Base-by-base conservation (phyloP, 2,888 invertebrate species). In the Mythimna ferrago region DNA sequence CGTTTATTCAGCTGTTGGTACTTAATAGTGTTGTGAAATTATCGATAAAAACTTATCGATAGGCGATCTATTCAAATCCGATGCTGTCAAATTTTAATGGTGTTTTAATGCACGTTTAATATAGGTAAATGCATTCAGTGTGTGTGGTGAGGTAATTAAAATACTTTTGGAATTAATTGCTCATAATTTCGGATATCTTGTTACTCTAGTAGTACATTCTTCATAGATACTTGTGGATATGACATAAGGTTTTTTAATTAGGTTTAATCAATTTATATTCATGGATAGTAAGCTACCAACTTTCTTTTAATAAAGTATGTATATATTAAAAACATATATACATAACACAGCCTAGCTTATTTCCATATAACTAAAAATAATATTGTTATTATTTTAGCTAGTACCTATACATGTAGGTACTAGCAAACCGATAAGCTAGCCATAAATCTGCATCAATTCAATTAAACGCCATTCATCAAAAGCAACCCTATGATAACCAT, bases 41-140 rank as follows among this genome's bases (percentile, higher is more conserved):
- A 54, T 73, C 76, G 71, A 82, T 77, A 77, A 74, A 76, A 57
- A 4, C 10, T 48, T 73, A 75, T 80, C 82, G 77, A 74, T 35
- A 38, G 11, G 9, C 58, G 14, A 68, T 71, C 71, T 76, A 76
- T 75, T 64, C 14, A 53, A 71, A 79, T 61, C 6, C 10, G 21
- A 14, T 41, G 58, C 32, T 73, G 56, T 60, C 26, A 75, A 70
- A n/a, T 44, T 66, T 66, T 62, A 74, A 51, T 51, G n/a, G 51
- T 53, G 51, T n/a, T 51, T 53, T 9, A 53, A 73, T 78, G 35
- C 16, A 19, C 63, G 32, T 63, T 53, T 72, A 44, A 69, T 66
- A 44, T 53, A 48, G 10, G 54, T 67, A 26, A 64, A 51, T 72
- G 7, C 61, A 54, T 56, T 48, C 26, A 21, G 35, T 62, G 14